phyloP scores from a whole-genome alignment of 2,888 invertebrate genomes.

The Sphecodes monilicornis region DNA sequence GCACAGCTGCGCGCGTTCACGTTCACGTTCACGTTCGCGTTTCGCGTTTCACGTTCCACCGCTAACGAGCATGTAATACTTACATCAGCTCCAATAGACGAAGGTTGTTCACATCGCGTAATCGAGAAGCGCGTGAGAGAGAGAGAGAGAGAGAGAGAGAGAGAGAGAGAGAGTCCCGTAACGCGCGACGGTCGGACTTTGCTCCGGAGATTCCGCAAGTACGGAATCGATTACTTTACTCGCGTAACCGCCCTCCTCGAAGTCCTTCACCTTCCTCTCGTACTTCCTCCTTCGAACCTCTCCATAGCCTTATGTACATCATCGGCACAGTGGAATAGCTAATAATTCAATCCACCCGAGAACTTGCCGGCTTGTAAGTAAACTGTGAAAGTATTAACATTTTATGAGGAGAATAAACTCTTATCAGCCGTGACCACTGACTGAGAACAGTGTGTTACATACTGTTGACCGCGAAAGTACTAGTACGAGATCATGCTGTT shows the following conservation, averaged over 20 bases:
- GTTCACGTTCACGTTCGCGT: conserved; percentile 41
- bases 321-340: neutral
- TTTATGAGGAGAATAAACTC: neutral
- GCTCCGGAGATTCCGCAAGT: conserved; percentile 47
- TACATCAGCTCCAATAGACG: conserved; percentile 77
- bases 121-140: conserved; percentile 62
- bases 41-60: conserved; percentile 55
- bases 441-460: neutral
- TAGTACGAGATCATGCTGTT: neutral
- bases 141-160: too few species aligned
- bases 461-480: neutral
- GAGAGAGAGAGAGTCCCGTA: conserved; percentile 64
- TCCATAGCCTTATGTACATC: neutral
- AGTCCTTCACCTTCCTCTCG: conserved; percentile 4
- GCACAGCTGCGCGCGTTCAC: conserved; percentile 56
- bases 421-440: neutral
- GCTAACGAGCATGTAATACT: conserved; percentile 81
- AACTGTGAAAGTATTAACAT: conserved; percentile 2
- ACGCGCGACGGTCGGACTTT: conserved; percentile 67
- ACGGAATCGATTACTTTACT: conserved; percentile 53
- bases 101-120: conserved; percentile 78
- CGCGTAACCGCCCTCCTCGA: conserved; percentile 26
- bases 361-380: neutral
- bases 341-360: neutral
- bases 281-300: neutral